Evolutionary conservation across 2,888 invertebrate genomes (phyloP), one percentile per base, ranked within the genome.

Genomic region (Scaeva pyrastri): DNA sequence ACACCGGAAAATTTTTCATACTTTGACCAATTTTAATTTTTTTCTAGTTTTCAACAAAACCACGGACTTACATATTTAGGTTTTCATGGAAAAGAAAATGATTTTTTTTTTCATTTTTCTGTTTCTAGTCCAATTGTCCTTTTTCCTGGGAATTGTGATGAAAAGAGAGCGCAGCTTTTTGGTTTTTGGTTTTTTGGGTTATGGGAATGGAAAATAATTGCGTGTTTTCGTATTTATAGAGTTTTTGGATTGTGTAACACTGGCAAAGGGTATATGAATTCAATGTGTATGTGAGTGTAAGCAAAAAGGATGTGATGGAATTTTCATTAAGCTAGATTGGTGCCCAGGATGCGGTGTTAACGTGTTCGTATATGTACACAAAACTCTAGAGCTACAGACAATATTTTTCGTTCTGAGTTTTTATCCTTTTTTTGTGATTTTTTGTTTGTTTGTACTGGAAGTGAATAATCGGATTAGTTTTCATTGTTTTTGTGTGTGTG

Each of bases 151-250:
- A n/a, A n/a, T n/a, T n/a, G 77, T 68, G 72, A 72, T 68, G 45
- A 21, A 68, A n/a, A n/a, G n/a, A 26, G 23, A 23, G 23, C 16
- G 10, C 8, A 31, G 31, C 31, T 31, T 31, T 31, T 31, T 31
- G 31, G 31, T 31, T 31, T n/a, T 43, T 4, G 41, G 43, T 23
- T n/a, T 23, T 6, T 36, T 36, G n/a, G 36, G 70, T 52, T 66
- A 82, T 52, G 23, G 60, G 70, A 86, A 82, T 82, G 74, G 71
- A 82, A 82, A 86, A 86, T 86, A 86, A 86, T 86, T 86, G 77
- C 86, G 70, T 86, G 86, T 58, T 86, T 77, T 81, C 70, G 86
- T 86, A 86, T 86, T 86, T 86, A 86, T 86, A 86, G 82, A 86
- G 82, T 86, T 86, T 36, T 45, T 50, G 21, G 39, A 43, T 56